phyloP scores from a whole-genome alignment of 1,140 invertebrate species.

The Scaptomyza graminum region DNA sequence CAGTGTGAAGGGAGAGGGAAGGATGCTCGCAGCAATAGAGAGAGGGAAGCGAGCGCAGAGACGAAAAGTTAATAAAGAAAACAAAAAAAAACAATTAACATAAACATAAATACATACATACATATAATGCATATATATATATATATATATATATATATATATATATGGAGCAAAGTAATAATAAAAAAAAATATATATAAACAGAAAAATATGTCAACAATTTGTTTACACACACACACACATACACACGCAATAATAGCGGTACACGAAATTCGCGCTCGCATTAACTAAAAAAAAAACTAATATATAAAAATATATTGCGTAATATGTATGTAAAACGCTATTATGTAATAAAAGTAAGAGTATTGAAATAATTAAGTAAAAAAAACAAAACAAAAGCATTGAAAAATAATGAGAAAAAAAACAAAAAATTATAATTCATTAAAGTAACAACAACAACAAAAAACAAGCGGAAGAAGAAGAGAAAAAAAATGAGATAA shows the following conservation, averaged over 20 bases:
- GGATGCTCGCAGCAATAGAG: slow-evolving; percentile 16
- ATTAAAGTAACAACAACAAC: slow-evolving; percentile 64
- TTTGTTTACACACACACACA: slow-evolving; percentile 22
- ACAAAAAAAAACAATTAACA: slow-evolving; percentile 9
- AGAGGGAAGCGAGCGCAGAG: slow-evolving; percentile 5
- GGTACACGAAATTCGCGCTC: slow-evolving; percentile 11
- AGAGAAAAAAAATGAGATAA: slow-evolving; percentile 43
- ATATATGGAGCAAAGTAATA: slow-evolving; percentile 22
- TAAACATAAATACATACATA: slow-evolving; percentile 21
- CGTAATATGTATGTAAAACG: slow-evolving; percentile 57
- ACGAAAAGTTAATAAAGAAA: background rate
- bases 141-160: too few relatives aligned
- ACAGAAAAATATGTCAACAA: slow-evolving; percentile 24
- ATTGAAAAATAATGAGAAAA: slow-evolving; percentile 18
- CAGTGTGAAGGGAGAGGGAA: slow-evolving; percentile 27
- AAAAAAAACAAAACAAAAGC: slow-evolving; percentile 21
- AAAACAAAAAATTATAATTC: slow-evolving; percentile 58
- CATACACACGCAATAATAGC: slow-evolving; percentile 18
- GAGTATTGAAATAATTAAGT: slow-evolving; percentile 74
- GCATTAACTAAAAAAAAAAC: slow-evolving; percentile 23
- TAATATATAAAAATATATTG: slow-evolving; percentile 41
- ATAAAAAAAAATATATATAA: slow-evolving; percentile 13
- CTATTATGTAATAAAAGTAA: slow-evolving; percentile 74
- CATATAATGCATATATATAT: slow-evolving; percentile 18
- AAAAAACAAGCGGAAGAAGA: slow-evolving; percentile 34